A percentile compares a stretch with the other conserved stretches of the same genome.
phyloP scores from a whole-genome alignment of 2,797 vertebrate species.

The Peromyscus nudipes region DNA sequence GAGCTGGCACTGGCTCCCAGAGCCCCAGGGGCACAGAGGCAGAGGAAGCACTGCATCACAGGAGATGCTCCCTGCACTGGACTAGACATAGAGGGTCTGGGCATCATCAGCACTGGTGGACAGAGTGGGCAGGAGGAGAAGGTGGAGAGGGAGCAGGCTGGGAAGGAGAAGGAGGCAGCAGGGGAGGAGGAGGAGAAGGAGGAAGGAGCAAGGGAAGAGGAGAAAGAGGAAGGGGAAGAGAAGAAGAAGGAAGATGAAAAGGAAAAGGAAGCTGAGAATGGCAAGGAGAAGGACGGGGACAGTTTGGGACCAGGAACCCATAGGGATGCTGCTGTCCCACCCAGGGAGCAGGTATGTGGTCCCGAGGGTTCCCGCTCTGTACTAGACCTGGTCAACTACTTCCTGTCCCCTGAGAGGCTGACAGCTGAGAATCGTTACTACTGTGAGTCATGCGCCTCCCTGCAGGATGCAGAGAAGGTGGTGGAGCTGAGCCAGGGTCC shows the following conservation, averaged over 20 bases:
- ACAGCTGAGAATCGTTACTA: conserved; percentile 91
- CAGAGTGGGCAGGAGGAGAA: neutral
- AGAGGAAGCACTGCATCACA: conserved; percentile 72
- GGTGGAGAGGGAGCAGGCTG: neutral
- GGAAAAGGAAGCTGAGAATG: neutral
- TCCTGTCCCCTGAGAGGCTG: conserved; percentile 90
- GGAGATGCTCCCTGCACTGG: conserved; percentile 2
- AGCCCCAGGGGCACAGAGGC: conserved; percentile 58
- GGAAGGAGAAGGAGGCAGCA: neutral
- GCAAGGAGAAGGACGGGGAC: neutral
- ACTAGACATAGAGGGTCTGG: conserved; percentile 64
- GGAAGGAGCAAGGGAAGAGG: no score
- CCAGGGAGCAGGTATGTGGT: conserved; percentile 43
- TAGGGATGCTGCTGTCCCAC: neutral
- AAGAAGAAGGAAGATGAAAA: neutral
- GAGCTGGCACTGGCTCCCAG: conserved; percentile 57
- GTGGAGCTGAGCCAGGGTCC: conserved; percentile 90
- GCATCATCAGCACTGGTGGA: conserved; percentile 44
- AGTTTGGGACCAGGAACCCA: neutral
- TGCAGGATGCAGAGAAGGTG: conserved; percentile 91
- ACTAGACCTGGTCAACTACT: conserved; percentile 92
- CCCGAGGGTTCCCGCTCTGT: conserved; percentile 87
- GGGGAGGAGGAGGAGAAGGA: neutral
- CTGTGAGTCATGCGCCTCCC: conserved; percentile 90
- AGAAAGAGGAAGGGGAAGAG: neutral